Conservation (phyloP, 2,113 vertebrate genomes). For the Muntiacus reevesi region DNA sequence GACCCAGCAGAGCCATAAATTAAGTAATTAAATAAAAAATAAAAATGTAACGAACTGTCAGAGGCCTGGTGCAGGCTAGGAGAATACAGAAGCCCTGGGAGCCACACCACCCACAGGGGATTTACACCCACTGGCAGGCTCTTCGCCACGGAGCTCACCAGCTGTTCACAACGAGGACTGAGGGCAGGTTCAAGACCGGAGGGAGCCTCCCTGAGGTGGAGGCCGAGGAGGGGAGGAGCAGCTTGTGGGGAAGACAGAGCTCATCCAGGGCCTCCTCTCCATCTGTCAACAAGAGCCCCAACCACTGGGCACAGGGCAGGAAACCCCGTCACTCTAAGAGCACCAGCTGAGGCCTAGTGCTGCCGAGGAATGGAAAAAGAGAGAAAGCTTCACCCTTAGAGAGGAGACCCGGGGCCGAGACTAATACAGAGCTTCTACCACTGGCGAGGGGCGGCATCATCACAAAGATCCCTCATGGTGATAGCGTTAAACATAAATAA, state of each 20-base stretch:
- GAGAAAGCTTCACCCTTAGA: not conserved
- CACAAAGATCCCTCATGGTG: not conserved
- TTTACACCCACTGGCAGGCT: not conserved
- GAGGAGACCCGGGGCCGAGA: not conserved
- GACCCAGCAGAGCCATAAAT: not conserved
- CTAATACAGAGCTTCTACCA: not conserved
- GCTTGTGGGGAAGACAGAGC: not conserved
- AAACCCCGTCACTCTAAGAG: not conserved
- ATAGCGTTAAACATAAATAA: constrained; percentile 10
- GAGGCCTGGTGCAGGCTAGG: not conserved
- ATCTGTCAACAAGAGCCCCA: not conserved
- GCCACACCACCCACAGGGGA: not conserved
- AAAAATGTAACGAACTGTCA: not conserved
- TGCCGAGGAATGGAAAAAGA: not conserved
- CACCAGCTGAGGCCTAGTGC: not conserved
- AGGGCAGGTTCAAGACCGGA: not conserved
- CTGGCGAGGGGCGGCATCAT: not conserved
- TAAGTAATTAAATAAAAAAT: not conserved
- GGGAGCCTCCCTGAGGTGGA: not conserved
- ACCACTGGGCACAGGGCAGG: not conserved
- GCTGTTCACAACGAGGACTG: not conserved
- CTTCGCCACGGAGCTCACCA: not conserved
- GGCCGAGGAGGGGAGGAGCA: not conserved
- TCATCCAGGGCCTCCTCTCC: not conserved
- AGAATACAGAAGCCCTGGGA: not conserved